Conservation (phyloP, 2,113 vertebrate genomes). For the Stegostoma tigrinum region DNA sequence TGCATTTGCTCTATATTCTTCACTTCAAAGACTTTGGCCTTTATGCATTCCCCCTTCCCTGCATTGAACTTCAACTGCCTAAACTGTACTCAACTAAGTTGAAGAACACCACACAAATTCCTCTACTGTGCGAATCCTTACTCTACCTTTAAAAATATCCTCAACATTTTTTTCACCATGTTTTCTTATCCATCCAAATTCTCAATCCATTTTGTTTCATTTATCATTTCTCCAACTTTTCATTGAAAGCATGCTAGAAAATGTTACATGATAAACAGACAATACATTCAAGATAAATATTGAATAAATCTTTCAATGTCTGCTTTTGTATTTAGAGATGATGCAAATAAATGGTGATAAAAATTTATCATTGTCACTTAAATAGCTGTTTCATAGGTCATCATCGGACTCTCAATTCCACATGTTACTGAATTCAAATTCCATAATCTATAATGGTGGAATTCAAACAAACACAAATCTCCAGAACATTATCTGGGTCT, state of each 20-base stretch:
- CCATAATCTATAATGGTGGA: no score
- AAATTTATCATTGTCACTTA: neutral
- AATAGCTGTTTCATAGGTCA: no score
- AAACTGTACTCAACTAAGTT: neutral
- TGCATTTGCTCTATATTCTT: neutral
- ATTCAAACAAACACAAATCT: no score
- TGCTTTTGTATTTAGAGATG: neutral
- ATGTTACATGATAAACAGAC: neutral
- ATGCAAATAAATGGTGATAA: neutral
- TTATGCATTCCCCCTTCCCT: neutral
- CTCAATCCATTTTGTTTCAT: neutral
- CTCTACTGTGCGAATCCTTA: neutral
- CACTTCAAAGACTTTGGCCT: neutral
- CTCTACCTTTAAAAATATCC: neutral
- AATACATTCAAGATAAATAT: neutral
- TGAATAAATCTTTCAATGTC: neutral
- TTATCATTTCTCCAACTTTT: neutral
- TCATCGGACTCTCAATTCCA: no score
- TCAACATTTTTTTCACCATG: neutral
- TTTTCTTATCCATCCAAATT: neutral
- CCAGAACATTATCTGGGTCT: no score
- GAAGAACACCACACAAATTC: neutral
- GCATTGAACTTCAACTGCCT: neutral
- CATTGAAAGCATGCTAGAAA: neutral
- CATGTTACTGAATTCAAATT: no score